A percentile compares a stretch with the other conserved stretches of the same genome.
phyloP scores from a whole-genome alignment of 92 coral and sea anemone species.

The Zoanthus sociatus region DNA sequence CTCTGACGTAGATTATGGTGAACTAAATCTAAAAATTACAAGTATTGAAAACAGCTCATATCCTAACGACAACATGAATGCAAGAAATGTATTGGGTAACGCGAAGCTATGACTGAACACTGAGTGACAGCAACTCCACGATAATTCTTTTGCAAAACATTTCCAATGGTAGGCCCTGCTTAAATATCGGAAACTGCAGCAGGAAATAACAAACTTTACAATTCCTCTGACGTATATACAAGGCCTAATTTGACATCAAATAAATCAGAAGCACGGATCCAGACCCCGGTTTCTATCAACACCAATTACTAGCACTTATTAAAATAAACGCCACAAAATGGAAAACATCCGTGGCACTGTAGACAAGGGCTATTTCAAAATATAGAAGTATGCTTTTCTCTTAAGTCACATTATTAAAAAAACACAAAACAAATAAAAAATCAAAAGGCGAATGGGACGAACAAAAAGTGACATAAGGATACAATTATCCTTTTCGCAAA shows the following conservation, averaged over 20 bases:
- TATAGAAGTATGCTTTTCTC: background rate
- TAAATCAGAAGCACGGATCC: constrained; percentile 20
- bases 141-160: too few species aligned
- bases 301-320: background rate
- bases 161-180: too few species aligned
- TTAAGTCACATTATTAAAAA: background rate
- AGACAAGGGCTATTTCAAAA: background rate
- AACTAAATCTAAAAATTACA: too few species aligned
- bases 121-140: too few species aligned
- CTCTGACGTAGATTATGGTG: background rate
- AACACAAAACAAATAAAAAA: background rate
- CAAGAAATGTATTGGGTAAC: too few species aligned
- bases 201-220: constrained; percentile 3
- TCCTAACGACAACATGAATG: too few species aligned
- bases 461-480: too few species aligned
- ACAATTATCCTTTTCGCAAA: too few species aligned
- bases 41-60: too few species aligned
- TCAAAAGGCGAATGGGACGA: too few species aligned
- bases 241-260: background rate
- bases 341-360: background rate
- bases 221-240: constrained; percentile 32
- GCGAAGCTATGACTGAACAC: too few species aligned
- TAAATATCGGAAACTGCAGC: background rate
- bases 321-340: background rate
- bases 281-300: background rate